Conservation (phyloP, 2,113 vertebrate genomes). For the Hemiscyllium ocellatum region DNA sequence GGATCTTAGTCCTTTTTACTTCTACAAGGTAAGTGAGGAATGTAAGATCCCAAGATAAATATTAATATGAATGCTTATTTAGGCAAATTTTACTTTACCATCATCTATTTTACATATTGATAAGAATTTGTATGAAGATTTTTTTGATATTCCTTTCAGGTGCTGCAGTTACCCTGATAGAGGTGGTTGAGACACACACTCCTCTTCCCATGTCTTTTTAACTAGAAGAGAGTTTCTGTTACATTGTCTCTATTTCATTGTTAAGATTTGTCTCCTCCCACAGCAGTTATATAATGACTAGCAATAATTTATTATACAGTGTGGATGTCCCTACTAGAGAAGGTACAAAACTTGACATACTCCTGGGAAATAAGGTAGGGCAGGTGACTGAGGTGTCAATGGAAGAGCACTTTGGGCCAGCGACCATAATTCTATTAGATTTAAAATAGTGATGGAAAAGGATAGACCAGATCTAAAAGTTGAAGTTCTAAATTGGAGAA, state of each 20-base stretch:
- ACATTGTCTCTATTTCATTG: background rate
- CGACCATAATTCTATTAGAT: no score
- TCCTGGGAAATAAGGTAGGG: no score
- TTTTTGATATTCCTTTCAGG: background rate
- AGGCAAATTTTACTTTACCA: background rate
- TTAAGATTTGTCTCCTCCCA: background rate
- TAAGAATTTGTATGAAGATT: background rate
- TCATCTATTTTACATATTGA: background rate
- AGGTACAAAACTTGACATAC: no score
- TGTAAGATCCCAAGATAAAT: background rate
- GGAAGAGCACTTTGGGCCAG: no score
- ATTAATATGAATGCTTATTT: background rate
- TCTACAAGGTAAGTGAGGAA: conserved; percentile 77
- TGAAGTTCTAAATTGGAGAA: no score
- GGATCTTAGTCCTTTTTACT: conserved; percentile 77
- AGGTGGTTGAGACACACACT: background rate
- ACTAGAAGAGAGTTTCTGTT: background rate
- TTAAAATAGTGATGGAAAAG: no score
- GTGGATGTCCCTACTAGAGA: no score
- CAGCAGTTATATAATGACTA: background rate
- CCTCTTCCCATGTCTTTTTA: background rate
- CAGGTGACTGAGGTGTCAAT: no score
- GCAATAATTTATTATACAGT: background rate
- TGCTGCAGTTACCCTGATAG: background rate
- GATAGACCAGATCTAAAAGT: no score